Percentiles rank a stretch among this genome's conserved stretches.
Evolutionary conservation across 1,140 invertebrate genomes (phyloP).

Genomic region (Drosophila sturtevanti): DNA sequence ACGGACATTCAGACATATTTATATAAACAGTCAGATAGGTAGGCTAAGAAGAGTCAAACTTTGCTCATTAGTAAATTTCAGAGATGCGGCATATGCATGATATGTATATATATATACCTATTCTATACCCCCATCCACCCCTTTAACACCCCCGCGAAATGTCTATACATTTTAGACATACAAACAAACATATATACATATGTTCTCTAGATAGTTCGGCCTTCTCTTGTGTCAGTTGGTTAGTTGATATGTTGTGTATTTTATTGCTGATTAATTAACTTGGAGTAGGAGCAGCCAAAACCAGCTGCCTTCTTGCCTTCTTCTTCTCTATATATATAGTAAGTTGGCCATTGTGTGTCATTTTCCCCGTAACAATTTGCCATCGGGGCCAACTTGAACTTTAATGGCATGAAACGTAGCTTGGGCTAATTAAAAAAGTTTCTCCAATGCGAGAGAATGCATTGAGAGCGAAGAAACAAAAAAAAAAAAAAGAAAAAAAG

Average conservation of each 20-base stretch:
- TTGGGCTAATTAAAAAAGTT: slow-evolving; percentile 79
- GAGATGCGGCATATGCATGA: slow-evolving; percentile 49
- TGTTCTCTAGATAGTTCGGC: slow-evolving; percentile 1
- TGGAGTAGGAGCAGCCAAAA: slow-evolving; percentile 17
- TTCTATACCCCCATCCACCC: neutral
- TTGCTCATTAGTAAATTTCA: slow-evolving; percentile 77
- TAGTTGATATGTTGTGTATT: slow-evolving; percentile 49
- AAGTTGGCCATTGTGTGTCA: slow-evolving; percentile 47
- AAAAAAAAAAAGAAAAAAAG: slow-evolving; percentile 6
- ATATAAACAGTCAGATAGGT: neutral
- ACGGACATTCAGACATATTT: neutral
- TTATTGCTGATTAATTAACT: slow-evolving; percentile 80
- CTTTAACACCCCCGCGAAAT: neutral
- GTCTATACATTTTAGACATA: neutral
- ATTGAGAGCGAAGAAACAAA: neutral
- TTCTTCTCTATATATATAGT: too few relatives aligned
- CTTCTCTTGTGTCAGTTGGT: slow-evolving; percentile 53
- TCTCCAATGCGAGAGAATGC: slow-evolving; percentile 21
- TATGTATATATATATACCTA: slow-evolving; percentile 7
- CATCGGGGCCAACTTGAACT: slow-evolving; percentile 41
- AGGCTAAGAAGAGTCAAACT: slow-evolving; percentile 59
- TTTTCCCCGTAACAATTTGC: slow-evolving; percentile 9
- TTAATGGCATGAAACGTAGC: slow-evolving; percentile 53
- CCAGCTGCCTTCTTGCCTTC: slow-evolving; percentile 9
- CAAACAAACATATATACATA: too few relatives aligned